A percentile compares a stretch with the other conserved stretches of the same genome.
Evolutionary conservation across 2,797 vertebrate species (phyloP).

Genomic region (Stomatorhinus walkeri): DNA sequence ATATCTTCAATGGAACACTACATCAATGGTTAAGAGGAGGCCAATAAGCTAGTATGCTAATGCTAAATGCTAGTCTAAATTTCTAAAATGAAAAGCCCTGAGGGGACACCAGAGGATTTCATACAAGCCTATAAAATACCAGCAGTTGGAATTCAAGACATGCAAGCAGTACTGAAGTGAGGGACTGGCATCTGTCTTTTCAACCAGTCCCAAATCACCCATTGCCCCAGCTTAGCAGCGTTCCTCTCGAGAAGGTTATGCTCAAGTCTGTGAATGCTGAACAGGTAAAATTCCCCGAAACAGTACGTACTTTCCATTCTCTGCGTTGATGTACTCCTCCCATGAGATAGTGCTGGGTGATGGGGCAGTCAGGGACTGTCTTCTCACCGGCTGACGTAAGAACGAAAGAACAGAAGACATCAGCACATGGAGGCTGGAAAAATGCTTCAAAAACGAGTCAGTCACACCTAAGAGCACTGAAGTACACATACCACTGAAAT

Average conservation of each 20-base stretch:
- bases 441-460: background rate
- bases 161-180: background rate
- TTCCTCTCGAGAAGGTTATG: background rate
- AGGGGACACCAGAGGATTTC: background rate
- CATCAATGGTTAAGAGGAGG: background rate
- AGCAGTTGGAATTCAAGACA: background rate
- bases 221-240: background rate
- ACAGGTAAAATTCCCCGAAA: background rate
- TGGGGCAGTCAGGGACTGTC: constrained; percentile 84
- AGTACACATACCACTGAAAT: background rate
- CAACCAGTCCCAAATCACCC: background rate
- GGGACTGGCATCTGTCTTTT: background rate
- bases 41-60: background rate
- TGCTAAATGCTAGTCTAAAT: background rate
- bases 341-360: constrained; percentile 88
- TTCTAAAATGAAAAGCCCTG: background rate
- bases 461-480: background rate
- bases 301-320: constrained; percentile 85
- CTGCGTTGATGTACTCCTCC: constrained; percentile 93
- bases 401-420: background rate
- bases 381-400: constrained; percentile 70
- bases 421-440: background rate
- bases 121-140: background rate
- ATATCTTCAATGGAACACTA: background rate
- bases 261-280: background rate